Evolutionary conservation across 2,113 vertebrate genomes (phyloP).

Genomic region (Aegotheles bennettii): DNA sequence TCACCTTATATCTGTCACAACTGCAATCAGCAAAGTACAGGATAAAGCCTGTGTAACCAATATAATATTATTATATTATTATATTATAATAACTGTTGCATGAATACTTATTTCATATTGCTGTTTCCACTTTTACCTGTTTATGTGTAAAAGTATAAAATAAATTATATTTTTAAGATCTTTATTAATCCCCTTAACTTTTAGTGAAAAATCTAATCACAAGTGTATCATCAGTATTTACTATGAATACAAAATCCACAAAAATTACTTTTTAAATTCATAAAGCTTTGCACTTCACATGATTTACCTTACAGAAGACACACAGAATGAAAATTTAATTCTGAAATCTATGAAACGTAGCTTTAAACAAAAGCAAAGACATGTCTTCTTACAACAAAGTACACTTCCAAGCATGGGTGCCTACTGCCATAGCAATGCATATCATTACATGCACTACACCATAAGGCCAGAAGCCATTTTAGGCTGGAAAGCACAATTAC

Average conservation of each 20-base stretch:
- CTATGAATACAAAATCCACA: neutral
- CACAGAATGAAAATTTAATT: neutral
- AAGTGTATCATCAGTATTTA: neutral
- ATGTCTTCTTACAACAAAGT: neutral
- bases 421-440: neutral
- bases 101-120: accelerated
- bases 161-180: neutral
- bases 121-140: neutral
- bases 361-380: neutral
- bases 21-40: neutral
- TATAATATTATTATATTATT: too few species aligned
- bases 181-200: neutral
- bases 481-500: neutral
- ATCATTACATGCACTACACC: neutral
- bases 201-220: neutral
- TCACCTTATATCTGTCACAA: neutral
- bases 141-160: neutral
- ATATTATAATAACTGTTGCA: neutral
- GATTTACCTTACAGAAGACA: neutral
- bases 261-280: neutral
- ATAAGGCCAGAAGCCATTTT: neutral
- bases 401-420: neutral
- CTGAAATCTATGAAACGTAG: neutral
- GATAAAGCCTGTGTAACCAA: neutral
- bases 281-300: neutral